These are phyloP conservation scores for Melanogrammus aeglefinus DNA, from an alignment of 2,797 vertebrate species.

Conservation along the genomic window DNA sequence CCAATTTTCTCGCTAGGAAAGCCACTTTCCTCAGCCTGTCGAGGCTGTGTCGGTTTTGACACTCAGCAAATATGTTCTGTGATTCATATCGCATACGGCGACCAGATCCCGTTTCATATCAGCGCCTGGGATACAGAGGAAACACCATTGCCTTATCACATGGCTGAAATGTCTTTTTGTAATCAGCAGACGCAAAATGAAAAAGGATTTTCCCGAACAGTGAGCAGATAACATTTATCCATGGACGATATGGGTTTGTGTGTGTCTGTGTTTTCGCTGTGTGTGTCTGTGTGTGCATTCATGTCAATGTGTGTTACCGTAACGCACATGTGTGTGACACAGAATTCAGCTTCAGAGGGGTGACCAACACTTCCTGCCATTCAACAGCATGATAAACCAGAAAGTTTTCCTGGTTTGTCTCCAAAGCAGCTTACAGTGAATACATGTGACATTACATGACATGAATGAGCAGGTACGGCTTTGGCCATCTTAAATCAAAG, in stretches of 20 bases:
- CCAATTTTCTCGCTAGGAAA: conserved; percentile 33
- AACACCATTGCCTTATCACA: conserved; percentile 23
- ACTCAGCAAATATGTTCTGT: conserved; percentile 41
- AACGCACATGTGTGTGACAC: background rate
- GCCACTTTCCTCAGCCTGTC: conserved; percentile 44
- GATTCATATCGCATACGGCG: conserved; percentile 33
- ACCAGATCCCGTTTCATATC: conserved; percentile 23
- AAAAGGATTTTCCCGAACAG: conserved; percentile 19
- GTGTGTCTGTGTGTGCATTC: background rate
- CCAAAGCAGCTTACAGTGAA: no score
- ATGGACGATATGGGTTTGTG: conserved; percentile 2
- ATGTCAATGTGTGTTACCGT: conserved; percentile 5
- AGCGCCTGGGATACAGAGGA: conserved; percentile 12
- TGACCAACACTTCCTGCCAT: background rate
- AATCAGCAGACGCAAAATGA: conserved; percentile 14
- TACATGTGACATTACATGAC: no score
- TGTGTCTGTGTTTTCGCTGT: conserved; percentile 8
- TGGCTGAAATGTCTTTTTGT: conserved; percentile 10
- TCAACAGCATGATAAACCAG: background rate
- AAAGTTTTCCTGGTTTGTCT: background rate
- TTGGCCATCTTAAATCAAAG: no score
- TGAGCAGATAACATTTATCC: conserved; percentile 23
- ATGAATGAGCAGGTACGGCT: no score
- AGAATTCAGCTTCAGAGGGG: no score
- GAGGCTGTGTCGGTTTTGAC: conserved; percentile 41